Base-by-base conservation (phyloP, 2,113 vertebrate genomes). In the Hippoglossus stenolepis region DNA sequence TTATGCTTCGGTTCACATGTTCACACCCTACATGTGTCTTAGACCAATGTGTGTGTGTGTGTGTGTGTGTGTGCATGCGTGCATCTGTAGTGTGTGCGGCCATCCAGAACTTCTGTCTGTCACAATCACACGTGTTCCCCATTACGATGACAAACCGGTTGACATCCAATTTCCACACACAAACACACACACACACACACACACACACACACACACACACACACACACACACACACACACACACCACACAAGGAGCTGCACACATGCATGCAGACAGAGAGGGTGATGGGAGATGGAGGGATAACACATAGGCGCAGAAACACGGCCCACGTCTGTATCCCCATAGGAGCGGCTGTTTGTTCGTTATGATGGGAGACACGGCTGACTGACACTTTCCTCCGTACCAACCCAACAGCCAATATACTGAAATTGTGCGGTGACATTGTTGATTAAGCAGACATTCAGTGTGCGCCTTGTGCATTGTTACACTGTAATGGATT, bases 131-230 rank as follows among this genome's bases (percentile, higher is more conserved):
- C 90, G 83, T 90, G 84, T 88, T 90, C 47, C 65, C 79, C 79
- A 92, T 94, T 92, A 93, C 85, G 67, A 84, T 80, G 80, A 92
- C 89, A 93, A 91, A 90, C 86, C 81, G 87, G 83, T 70, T 89
- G 89, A 92, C 90, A 89, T 87, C 70, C 85, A 65, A 80, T 86
- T 79, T 70, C 65, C 77, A 49, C 70, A n/a, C 62, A 70, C 49
- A 65, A 62, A 78, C 74, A 78, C 80, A 67, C 23, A 51, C 43
- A 72, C 59, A 60, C 26, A 69, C 45, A 72, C 28, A 7, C 28
- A 31, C 28, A 31, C 28, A 59, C 61, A 72, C 59, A 60, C 26
- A 69, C 45, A 72, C 28, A 7, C 28, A 31, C 28, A 31, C 28
- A 59, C 61, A 72, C 54, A 57, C 12, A 54, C 68, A 58, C 73